These are phyloP conservation scores for Himalopsyche anomala DNA, from an alignment of 2,888 invertebrate genomes.

Conservation along the genomic window DNA sequence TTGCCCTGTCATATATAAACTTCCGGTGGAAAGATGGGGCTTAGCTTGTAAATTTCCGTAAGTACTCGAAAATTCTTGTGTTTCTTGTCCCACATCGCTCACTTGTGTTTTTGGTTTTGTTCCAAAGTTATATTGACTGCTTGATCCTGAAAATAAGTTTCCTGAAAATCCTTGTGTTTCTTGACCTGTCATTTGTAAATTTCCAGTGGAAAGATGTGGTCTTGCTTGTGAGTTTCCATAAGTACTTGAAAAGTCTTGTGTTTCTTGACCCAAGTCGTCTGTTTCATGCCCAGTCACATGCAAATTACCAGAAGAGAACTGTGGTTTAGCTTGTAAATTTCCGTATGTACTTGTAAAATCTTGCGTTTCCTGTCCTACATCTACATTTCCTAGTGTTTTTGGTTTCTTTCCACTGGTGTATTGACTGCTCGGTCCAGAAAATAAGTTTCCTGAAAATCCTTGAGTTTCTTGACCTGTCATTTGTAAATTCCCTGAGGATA, in stretches of 20 bases:
- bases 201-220: background rate
- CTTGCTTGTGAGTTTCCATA: conserved; percentile 10
- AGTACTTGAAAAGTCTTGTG: conserved; percentile 64
- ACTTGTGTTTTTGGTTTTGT: conserved; percentile 57
- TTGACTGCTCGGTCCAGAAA: conserved; percentile 65
- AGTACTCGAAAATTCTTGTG: conserved; percentile 64
- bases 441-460: conserved; percentile 63
- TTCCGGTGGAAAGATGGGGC: conserved; percentile 34
- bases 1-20: conserved; percentile 59
- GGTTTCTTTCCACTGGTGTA: conserved; percentile 64
- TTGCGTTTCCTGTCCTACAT: conserved; percentile 62
- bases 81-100: conserved; percentile 67
- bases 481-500: no score
- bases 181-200: conserved; percentile 66
- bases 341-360: background rate
- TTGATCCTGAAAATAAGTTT: no score
- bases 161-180: conserved; percentile 52
- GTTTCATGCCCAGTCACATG: conserved; percentile 64
- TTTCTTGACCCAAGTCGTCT: conserved; percentile 66
- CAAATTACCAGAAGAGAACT: conserved; percentile 65
- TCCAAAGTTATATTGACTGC: no score
- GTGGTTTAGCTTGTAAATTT: background rate
- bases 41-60: conserved; percentile 46
- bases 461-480: no score
- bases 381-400: conserved; percentile 37